These are phyloP conservation scores for Oenanthe oenanthe DNA, from an alignment of 2,113 vertebrate genomes.

Conservation along the genomic window DNA sequence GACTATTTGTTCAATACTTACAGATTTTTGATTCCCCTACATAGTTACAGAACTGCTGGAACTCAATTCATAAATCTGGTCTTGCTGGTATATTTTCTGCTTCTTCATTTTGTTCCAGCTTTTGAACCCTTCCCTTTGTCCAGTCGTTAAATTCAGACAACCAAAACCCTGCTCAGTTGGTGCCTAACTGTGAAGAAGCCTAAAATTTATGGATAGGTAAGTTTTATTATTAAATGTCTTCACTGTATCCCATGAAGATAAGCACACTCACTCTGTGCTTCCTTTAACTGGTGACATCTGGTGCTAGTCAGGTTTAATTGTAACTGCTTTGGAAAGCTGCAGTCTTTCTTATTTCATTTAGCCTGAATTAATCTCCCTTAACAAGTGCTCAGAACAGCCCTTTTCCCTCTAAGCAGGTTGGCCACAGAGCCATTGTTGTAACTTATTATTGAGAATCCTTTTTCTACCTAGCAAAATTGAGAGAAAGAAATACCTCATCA, in stretches of 20 bases:
- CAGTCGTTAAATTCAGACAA: background rate
- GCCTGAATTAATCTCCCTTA: constrained; percentile 25
- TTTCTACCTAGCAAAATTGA: background rate
- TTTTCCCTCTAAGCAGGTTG: background rate
- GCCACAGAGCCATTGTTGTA: background rate
- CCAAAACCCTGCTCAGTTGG: background rate
- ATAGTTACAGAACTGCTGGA: background rate
- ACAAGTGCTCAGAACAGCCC: background rate
- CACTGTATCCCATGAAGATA: background rate
- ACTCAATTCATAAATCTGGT: background rate
- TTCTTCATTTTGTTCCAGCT: background rate
- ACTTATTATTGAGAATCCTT: background rate
- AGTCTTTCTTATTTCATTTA: constrained; percentile 21
- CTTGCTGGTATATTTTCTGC: background rate
- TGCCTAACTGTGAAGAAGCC: background rate
- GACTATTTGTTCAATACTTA: background rate
- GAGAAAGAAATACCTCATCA: constrained; percentile 32
- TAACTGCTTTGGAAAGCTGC: background rate
- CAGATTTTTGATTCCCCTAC: background rate
- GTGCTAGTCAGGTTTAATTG: constrained; percentile 30
- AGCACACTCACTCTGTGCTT: background rate
- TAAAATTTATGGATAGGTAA: background rate
- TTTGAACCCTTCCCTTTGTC: background rate
- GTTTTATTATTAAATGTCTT: background rate
- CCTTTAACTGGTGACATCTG: constrained; percentile 26